Conservation (phyloP, 1,140 invertebrate species). For the Melanaphis sacchari region DNA sequence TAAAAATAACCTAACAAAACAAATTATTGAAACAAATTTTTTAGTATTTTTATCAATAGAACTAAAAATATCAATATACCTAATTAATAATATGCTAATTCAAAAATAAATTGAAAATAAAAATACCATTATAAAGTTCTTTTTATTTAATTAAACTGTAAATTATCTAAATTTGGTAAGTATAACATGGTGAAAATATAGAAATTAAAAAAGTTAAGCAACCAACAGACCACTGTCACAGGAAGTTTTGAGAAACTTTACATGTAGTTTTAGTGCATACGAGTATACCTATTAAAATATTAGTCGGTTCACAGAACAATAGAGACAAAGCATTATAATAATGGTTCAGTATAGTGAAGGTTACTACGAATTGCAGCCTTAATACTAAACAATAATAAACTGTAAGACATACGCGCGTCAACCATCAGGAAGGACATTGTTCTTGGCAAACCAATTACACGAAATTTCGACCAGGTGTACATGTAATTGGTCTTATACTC, state of each 20-base stretch:
- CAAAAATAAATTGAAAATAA: neutral
- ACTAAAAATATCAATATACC: neutral
- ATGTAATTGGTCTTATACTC: neutral
- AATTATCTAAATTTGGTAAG: neutral
- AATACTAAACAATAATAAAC: neutral
- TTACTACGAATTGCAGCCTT: neutral
- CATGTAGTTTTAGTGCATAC: neutral
- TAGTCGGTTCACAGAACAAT: neutral
- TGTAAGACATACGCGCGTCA: neutral
- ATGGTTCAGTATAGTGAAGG: neutral
- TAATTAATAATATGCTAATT: neutral
- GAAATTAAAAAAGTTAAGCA: neutral
- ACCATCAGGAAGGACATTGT: neutral
- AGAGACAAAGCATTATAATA: neutral
- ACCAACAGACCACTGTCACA: neutral
- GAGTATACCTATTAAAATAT: neutral
- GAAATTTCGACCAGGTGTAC: neutral
- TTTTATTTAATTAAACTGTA: neutral
- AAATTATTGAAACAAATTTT: neutral
- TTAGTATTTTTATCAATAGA: neutral
- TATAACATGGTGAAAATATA: neutral
- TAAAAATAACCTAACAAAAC: neutral
- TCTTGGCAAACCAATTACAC: constrained; percentile 23
- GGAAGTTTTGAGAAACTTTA: neutral
- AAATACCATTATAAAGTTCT: neutral